Evolutionary conservation across 2,888 invertebrate species (phyloP).

Genomic region (Automeris io): DNA sequence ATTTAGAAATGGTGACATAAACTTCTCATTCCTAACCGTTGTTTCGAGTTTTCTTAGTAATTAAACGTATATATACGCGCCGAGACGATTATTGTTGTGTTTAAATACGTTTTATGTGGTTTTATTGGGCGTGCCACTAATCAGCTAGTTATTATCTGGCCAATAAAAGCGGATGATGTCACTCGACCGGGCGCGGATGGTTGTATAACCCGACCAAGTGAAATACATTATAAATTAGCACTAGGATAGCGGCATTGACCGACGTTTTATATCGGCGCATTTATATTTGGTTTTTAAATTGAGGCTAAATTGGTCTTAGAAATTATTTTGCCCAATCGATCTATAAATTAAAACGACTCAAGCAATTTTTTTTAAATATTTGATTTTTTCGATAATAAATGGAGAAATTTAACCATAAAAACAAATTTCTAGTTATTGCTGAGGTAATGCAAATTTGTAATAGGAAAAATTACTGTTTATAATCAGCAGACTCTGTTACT

Average conservation of each 20-base stretch:
- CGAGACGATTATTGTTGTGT: background rate
- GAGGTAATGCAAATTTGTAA: too few relatives aligned
- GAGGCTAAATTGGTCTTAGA: background rate
- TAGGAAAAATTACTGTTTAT: too few relatives aligned
- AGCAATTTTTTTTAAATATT: too few relatives aligned
- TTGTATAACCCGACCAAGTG: conserved; percentile 41
- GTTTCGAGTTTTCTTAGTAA: background rate
- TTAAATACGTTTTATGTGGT: conserved; percentile 17
- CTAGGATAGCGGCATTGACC: background rate
- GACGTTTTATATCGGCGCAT: background rate
- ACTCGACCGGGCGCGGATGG: conserved; percentile 49
- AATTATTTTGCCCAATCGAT: too few relatives aligned
- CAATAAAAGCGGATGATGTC: conserved; percentile 58
- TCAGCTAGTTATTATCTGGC: conserved; percentile 60
- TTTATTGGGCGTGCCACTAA: conserved; percentile 57
- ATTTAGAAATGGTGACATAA: background rate
- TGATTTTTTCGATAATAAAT: too few relatives aligned
- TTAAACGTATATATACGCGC: background rate
- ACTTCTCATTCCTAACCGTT: background rate
- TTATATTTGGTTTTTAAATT: background rate
- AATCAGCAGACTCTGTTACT: too few relatives aligned
- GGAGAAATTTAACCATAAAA: too few relatives aligned
- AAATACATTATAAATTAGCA: conserved; percentile 8
- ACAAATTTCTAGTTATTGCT: too few relatives aligned
- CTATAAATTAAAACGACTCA: too few relatives aligned